Evolutionary conservation across 2,888 invertebrate genomes (phyloP).

Genomic region (Hydrotaea cyrtoneurina): DNA sequence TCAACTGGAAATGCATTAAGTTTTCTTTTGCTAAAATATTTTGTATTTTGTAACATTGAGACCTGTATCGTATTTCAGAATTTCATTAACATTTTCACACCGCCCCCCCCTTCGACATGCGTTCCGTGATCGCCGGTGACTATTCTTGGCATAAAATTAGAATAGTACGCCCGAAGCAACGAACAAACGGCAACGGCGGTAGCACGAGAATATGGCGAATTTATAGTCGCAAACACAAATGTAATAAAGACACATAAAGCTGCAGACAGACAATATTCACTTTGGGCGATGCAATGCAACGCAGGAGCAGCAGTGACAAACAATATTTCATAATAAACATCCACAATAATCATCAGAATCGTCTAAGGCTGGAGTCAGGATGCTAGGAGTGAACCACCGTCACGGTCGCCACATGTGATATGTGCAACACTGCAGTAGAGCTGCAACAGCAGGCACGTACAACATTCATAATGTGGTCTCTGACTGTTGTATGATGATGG

Average conservation of each 20-base stretch:
- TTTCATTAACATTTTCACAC: no score
- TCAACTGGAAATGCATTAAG: no score
- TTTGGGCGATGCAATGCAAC: not conserved
- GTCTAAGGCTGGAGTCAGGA: not conserved
- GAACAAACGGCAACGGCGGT: no score
- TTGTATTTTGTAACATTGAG: no score
- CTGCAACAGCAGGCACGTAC: not conserved
- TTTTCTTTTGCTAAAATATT: no score
- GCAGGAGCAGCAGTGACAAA: slow-evolving; percentile 10
- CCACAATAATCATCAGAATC: not conserved
- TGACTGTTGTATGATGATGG: not conserved
- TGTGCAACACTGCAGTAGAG: no score
- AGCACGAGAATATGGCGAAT: no score
- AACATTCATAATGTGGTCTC: not conserved
- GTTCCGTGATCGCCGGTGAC: no score
- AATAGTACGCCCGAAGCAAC: slow-evolving; percentile 44
- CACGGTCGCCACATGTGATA: not conserved
- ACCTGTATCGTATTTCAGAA: no score
- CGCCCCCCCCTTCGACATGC: no score
- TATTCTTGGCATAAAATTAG: slow-evolving; percentile 58
- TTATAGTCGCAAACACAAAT: slow-evolving; percentile 15
- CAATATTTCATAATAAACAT: slow-evolving; percentile 63
- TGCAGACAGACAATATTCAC: not conserved
- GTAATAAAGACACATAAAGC: not conserved
- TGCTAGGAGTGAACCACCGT: not conserved